A percentile compares a stretch with the other conserved stretches of the same genome.
These are phyloP conservation scores for Drosophila subobscura DNA, from an alignment of 1,140 invertebrate genomes.

Conservation along the genomic window DNA sequence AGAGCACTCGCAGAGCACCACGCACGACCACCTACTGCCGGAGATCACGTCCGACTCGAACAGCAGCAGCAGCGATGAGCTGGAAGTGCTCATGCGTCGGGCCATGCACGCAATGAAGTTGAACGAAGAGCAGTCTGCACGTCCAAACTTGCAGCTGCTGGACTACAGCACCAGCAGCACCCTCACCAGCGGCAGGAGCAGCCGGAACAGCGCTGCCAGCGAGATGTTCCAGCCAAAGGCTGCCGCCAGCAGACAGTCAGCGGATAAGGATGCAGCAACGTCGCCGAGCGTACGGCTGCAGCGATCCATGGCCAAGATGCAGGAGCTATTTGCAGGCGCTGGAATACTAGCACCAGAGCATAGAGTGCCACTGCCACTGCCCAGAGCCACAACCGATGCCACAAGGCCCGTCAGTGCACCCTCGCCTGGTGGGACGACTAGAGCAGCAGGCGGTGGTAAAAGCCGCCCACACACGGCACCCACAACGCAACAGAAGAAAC, in stretches of 20 bases:
- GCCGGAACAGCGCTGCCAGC: too few species aligned
- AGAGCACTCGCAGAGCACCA: background rate
- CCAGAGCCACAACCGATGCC: background rate
- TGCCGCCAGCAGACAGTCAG: background rate
- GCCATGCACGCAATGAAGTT: slow-evolving; percentile 16
- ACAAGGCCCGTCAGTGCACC: slow-evolving; percentile 57
- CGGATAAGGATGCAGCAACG: too few species aligned
- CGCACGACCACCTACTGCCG: slow-evolving; percentile 2
- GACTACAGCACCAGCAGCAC: slow-evolving; percentile 20
- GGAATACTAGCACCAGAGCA: background rate
- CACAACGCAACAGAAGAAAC: slow-evolving; percentile 3
- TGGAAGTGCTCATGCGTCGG: slow-evolving; percentile 12
- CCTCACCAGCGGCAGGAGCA: slow-evolving; percentile 2
- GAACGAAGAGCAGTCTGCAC: background rate
- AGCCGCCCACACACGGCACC: slow-evolving; percentile 57
- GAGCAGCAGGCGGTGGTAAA: background rate
- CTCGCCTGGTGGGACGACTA: background rate
- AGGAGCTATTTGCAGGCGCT: slow-evolving; percentile 57
- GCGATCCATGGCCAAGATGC: slow-evolving; percentile 68
- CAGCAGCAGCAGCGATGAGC: slow-evolving; percentile 31
- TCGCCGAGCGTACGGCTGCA: slow-evolving; percentile 20
- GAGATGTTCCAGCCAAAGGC: background rate
- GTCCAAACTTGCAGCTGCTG: slow-evolving; percentile 1
- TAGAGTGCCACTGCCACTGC: background rate
- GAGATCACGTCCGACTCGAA: slow-evolving; percentile 4